Evolutionary conservation across 53 echinoderm and acorn worm species (phyloP).

Genomic region (Luidia sarsii): DNA sequence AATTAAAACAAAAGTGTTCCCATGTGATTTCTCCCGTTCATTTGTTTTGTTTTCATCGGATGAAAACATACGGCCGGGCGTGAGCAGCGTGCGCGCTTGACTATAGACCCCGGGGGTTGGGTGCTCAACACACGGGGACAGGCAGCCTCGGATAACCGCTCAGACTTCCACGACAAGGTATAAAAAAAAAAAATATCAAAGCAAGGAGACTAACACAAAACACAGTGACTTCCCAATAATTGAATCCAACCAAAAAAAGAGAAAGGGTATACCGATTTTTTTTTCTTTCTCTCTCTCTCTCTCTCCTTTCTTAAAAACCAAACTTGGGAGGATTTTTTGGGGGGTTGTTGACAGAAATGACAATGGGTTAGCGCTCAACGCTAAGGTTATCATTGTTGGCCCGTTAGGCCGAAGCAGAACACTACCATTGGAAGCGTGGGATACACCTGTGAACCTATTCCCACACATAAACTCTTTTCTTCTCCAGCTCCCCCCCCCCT

Average conservation of each 20-base stretch:
- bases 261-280: neutral
- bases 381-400: constrained; percentile 17
- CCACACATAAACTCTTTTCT: constrained; percentile 29
- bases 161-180: neutral
- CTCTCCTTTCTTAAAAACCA: neutral
- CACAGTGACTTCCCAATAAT: constrained; percentile 45
- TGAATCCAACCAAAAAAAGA: constrained; percentile 13
- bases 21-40: too few relatives aligned
- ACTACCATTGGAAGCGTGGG: constrained; percentile 7
- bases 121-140: too few relatives aligned
- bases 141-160: too few relatives aligned
- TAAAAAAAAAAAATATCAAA: neutral
- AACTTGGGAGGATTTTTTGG: neutral
- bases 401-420: neutral
- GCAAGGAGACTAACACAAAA: neutral
- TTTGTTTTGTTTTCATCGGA: too few relatives aligned
- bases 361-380: constrained; percentile 14
- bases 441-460: constrained; percentile 2
- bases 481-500: neutral
- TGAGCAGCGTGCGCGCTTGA: too few relatives aligned
- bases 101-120: too few relatives aligned
- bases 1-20: too few relatives aligned
- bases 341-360: neutral
- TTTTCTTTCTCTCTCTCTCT: constrained; percentile 1
- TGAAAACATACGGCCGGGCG: too few relatives aligned